Evolutionary conservation across 2,888 invertebrate species (phyloP).

Genomic region (Atethmia centrago): DNA sequence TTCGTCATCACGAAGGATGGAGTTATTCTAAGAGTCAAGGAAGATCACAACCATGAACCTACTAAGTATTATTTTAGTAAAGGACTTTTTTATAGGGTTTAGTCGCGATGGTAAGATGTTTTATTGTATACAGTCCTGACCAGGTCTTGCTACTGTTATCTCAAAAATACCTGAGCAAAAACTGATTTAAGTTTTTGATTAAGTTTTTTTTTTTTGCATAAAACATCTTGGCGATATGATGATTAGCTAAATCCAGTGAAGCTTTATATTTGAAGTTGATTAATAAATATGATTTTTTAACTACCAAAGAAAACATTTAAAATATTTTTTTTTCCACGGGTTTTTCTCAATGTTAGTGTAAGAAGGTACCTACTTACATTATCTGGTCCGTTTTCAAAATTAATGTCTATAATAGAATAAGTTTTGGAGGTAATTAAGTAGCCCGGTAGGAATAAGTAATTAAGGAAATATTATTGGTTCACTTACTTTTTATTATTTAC

Average conservation of each 20-base stretch:
- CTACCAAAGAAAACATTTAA: neutral
- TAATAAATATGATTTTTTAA: neutral
- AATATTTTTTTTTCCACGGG: neutral
- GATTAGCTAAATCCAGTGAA: neutral
- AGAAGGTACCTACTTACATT: neutral
- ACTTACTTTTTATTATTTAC: neutral
- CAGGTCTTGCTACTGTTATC: neutral
- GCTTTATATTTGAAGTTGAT: neutral
- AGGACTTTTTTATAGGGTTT: conserved; percentile 34
- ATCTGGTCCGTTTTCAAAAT: neutral
- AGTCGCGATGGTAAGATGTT: neutral
- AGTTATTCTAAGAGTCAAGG: conserved; percentile 10
- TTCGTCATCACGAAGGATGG: conserved; percentile 38
- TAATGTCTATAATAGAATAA: neutral
- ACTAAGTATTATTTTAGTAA: conserved; percentile 24
- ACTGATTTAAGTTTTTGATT: neutral
- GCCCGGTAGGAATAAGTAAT: neutral
- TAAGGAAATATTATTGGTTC: neutral
- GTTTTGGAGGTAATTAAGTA: neutral
- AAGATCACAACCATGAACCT: conserved; percentile 40
- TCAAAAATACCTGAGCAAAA: neutral
- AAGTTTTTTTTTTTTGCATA: neutral
- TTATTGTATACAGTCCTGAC: neutral
- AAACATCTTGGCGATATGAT: neutral
- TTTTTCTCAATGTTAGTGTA: neutral